phyloP scores from a whole-genome alignment of 2,888 invertebrate species.

The Papilio elwesi region DNA sequence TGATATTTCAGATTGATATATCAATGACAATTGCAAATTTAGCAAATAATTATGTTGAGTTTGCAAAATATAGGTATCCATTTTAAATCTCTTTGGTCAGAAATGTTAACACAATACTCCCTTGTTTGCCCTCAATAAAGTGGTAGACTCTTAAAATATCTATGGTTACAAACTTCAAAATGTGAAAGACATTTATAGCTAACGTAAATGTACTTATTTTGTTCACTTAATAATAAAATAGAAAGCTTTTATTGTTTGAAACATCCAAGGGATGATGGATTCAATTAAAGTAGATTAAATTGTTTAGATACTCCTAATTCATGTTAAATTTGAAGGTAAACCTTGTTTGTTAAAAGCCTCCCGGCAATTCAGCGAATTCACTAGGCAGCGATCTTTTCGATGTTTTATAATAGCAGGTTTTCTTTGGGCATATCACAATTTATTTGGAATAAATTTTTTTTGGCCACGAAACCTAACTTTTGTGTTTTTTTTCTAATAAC shows the following conservation, averaged over 20 bases:
- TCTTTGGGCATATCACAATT: neutral
- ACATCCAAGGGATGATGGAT: neutral
- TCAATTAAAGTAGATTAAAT: neutral
- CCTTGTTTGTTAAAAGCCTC: neutral
- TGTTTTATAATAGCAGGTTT: neutral
- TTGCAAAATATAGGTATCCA: too few species aligned
- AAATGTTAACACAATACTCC: too few species aligned
- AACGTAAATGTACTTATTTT: neutral
- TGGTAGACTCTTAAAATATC: too few species aligned
- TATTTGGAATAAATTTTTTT: too few species aligned
- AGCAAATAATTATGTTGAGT: too few species aligned
- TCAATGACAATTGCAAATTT: too few species aligned
- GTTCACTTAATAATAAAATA: neutral
- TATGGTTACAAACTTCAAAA: neutral
- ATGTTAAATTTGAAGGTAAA: neutral
- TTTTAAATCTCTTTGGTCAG: too few species aligned
- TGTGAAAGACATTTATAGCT: neutral
- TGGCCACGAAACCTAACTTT: too few species aligned
- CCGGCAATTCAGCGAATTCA: neutral
- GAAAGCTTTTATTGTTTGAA: neutral
- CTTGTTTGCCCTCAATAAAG: too few species aligned
- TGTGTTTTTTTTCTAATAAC: too few species aligned
- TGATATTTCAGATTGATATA: neutral
- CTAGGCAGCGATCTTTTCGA: neutral
- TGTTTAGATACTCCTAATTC: neutral